Base-by-base conservation (phyloP, 2,888 invertebrate species). In the Proisotoma minuta region DNA sequence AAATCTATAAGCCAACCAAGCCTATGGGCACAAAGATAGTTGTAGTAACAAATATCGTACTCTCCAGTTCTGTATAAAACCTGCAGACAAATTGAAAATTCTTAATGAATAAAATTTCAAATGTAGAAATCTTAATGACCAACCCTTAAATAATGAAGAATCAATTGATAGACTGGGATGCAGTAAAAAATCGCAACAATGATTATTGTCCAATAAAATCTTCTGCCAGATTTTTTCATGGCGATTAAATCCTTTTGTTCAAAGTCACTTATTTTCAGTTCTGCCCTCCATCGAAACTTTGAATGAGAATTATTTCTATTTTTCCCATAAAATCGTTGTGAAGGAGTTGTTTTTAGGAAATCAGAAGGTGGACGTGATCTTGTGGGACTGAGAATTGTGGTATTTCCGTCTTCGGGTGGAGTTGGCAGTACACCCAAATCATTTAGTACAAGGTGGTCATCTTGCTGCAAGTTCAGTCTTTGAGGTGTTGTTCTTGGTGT, bases 31-130 rank as follows among this genome's bases (percentile, higher is more conserved):
- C 72, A 72, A 2, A 72, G 43, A 40, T 66, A 72, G 39, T 72
- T 72, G 53, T 71, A 72, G 61, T 70, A 73, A 59, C 71, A 73
- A 29, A 70, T 60, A 58, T 71, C 73, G 34, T 66, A 70, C 52
- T 71, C 71, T 24, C 71, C 73, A 1, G 73, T 73, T 48, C 62
- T 52, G 49, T 69, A 68, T 1, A 73, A 50, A 20, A 70, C 70
- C 66, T 69, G 40, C 20, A 34, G 58, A 24, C 39, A 34, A 60
- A 54, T 22, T 40, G 29, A 3, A 40, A 28, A 39, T 10, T 39
- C 22, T 15, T 39, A 56, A 12, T 26, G 5, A 22, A n/a, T 34
- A 10, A 23, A 20, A 10, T 15, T 29, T 22, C 49, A n/a, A 15
- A 12, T 50, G 22, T 27, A 23, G 12, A 47, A 43, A 49, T 29